phyloP scores from a whole-genome alignment of 2,797 vertebrate genomes.

The Manis javanica region DNA sequence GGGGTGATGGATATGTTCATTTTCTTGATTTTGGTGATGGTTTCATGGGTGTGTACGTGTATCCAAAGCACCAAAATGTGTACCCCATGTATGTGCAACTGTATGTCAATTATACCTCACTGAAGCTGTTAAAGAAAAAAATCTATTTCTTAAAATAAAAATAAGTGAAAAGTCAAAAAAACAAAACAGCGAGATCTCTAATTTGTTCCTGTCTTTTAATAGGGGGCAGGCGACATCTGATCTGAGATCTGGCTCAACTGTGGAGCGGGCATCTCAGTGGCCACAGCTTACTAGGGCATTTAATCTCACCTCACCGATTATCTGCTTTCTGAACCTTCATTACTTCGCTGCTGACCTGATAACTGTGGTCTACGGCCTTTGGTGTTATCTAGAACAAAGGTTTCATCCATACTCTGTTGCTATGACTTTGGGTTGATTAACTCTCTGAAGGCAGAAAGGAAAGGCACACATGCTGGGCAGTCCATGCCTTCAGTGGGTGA shows the following conservation, averaged over 20 bases:
- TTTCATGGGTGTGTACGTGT: too few relatives aligned
- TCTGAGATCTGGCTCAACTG: neutral
- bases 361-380: neutral
- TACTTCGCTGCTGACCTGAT: neutral
- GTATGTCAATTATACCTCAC: too few relatives aligned
- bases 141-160: too few relatives aligned
- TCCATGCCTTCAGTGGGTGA: neutral
- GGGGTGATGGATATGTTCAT: too few relatives aligned
- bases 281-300: neutral
- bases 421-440: neutral
- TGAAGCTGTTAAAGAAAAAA: too few relatives aligned
- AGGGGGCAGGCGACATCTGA: neutral
- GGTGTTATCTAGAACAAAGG: neutral
- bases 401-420: neutral
- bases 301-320: neutral
- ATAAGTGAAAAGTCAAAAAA: too few relatives aligned
- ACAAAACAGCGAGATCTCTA: neutral
- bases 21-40: too few relatives aligned
- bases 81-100: too few relatives aligned
- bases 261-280: neutral
- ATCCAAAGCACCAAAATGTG: too few relatives aligned
- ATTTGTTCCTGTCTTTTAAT: neutral
- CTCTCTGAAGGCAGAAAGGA: neutral
- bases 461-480: neutral
- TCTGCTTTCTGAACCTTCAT: neutral